Evolutionary conservation across 1,140 invertebrate species (phyloP).

Genomic region (Eufriesea mexicana): DNA sequence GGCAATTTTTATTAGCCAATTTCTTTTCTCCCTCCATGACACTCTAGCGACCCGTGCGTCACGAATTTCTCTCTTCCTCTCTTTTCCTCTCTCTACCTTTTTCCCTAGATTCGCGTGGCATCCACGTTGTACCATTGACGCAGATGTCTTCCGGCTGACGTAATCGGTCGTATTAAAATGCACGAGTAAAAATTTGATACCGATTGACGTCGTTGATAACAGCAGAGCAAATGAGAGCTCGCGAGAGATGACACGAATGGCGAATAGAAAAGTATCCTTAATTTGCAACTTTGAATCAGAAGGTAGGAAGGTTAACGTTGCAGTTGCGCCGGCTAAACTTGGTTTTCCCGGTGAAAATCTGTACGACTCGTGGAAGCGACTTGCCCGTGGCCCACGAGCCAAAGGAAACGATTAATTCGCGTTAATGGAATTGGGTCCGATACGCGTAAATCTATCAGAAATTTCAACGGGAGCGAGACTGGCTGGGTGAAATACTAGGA

Average conservation of each 20-base stretch:
- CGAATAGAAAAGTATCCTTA: background rate
- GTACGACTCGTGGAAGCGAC: too few species aligned
- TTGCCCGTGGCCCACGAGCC: background rate
- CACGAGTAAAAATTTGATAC: background rate
- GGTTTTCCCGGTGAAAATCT: too few species aligned
- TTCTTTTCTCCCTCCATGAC: background rate
- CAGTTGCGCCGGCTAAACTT: too few species aligned
- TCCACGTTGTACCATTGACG: background rate
- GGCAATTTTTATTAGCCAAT: conserved; percentile 38
- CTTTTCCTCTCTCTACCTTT: background rate
- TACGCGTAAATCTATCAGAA: conserved; percentile 45
- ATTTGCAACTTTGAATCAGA: background rate
- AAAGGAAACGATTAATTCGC: conserved; percentile 5
- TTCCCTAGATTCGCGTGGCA: background rate
- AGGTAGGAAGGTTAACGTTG: too few species aligned
- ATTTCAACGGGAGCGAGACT: conserved; percentile 15
- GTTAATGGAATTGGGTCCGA: conserved; percentile 10
- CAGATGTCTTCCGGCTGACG: background rate
- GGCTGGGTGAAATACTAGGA: conserved; percentile 44
- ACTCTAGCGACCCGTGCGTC: background rate
- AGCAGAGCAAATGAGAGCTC: background rate
- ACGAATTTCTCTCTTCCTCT: background rate
- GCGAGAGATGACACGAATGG: background rate
- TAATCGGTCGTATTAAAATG: conserved; percentile 7
- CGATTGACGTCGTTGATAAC: conserved; percentile 13